Evolutionary conservation across 2,888 invertebrate species (phyloP).

Genomic region (Schizotus pectinicornis): DNA sequence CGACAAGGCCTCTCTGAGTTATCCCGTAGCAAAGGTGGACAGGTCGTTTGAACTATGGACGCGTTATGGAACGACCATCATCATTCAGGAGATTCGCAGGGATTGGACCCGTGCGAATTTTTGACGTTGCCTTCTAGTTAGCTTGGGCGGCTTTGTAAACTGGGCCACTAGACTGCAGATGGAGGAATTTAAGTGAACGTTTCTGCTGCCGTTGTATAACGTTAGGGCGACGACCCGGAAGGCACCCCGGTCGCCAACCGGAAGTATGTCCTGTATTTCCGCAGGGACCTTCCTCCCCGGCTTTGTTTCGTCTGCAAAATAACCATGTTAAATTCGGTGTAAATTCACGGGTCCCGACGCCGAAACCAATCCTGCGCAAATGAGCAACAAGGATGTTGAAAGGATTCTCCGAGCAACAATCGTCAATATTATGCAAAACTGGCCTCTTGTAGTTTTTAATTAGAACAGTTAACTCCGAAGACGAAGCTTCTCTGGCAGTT

Average conservation of each 20-base stretch:
- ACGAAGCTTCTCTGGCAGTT: too few species aligned
- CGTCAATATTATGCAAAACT: too few species aligned
- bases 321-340: conserved; percentile 12
- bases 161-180: background rate
- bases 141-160: conserved; percentile 26
- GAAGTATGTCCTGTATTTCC: conserved; percentile 38
- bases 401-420: too few species aligned
- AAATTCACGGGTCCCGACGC: conserved; percentile 2
- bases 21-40: background rate
- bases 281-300: conserved; percentile 27
- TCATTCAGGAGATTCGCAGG: too few species aligned
- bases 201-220: conserved; percentile 27
- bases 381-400: too few species aligned
- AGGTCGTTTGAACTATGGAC: too few species aligned
- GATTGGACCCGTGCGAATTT: too few species aligned
- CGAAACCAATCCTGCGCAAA: background rate
- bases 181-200: conserved; percentile 2
- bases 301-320: conserved; percentile 27
- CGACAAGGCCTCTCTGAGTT: background rate
- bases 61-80: too few species aligned
- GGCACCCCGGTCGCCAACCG: conserved; percentile 30
- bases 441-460: too few species aligned
- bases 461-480: too few species aligned
- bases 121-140: too few species aligned
- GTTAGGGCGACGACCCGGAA: conserved; percentile 38